Conservation (phyloP, 2,797 vertebrate species). For the Botia almorhae region DNA sequence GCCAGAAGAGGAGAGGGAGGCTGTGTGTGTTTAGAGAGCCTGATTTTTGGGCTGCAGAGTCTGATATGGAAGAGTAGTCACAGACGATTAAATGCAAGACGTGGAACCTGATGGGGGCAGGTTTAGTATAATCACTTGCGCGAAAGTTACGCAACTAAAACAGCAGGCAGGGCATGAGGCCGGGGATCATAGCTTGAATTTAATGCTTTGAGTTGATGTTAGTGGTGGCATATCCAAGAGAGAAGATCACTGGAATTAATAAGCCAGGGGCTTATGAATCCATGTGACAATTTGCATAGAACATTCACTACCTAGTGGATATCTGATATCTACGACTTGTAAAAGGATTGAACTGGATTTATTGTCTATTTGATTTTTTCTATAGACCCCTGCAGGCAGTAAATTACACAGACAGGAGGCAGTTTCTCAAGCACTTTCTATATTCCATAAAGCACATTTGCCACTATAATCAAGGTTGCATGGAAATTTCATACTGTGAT, state of each 20-base stretch:
- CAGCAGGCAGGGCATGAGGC: not conserved
- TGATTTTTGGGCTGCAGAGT: conserved; percentile 22
- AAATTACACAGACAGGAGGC: conserved; percentile 22
- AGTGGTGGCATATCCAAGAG: not conserved
- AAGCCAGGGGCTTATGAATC: not conserved
- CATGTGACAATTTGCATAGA: conserved; percentile 22
- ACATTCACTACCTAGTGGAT: conserved; percentile 1
- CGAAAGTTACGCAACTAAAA: conserved; percentile 6
- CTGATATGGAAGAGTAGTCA: conserved; percentile 38
- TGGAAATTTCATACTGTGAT: conserved; percentile 11
- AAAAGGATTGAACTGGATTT: conserved; percentile 26
- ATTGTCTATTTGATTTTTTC: conserved; percentile 21
- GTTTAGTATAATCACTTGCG: conserved; percentile 19
- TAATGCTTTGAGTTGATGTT: not conserved
- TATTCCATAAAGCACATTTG: conserved; percentile 13
- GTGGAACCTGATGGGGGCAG: conserved; percentile 21
- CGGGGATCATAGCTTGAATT: conserved; percentile 9
- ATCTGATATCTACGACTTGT: conserved; percentile 8
- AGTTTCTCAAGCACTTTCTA: conserved; percentile 40
- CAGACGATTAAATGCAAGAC: conserved; percentile 15
- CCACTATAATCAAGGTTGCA: conserved; percentile 28
- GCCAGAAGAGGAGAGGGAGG: conserved; percentile 3
- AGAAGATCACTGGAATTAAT: not conserved
- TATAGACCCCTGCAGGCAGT: not conserved
- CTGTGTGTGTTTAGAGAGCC: conserved; percentile 27